These are phyloP conservation scores for Microtus richardsoni DNA, from an alignment of 2,113 vertebrate species.

Conservation along the genomic window DNA sequence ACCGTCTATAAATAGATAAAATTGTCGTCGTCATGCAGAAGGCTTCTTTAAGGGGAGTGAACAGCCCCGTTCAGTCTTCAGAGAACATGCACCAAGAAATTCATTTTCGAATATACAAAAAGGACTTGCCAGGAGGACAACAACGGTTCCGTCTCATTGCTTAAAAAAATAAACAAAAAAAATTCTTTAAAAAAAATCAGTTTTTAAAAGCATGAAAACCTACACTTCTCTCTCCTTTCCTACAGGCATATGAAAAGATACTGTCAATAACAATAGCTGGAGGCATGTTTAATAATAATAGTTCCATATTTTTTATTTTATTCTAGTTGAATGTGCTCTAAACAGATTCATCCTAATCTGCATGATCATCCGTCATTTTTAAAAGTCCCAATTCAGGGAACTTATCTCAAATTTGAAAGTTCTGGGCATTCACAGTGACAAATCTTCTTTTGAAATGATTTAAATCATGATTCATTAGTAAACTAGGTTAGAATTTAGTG, in stretches of 20 bases:
- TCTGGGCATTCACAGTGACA: not conserved
- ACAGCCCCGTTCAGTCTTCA: not conserved
- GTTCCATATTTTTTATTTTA: not conserved
- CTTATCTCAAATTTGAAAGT: conserved; percentile 17
- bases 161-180: not conserved
- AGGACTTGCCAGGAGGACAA: not conserved
- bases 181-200: not conserved
- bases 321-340: not conserved
- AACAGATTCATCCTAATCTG: not conserved
- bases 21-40: not conserved
- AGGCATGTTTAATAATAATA: not conserved
- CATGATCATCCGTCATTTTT: not conserved
- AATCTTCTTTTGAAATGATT: conserved; percentile 32
- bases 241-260: not conserved
- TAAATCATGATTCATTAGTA: conserved; percentile 32
- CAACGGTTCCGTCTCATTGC: not conserved
- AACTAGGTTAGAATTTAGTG: conserved; percentile 16
- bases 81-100: not conserved
- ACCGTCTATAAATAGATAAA: conserved; percentile 15
- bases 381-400: not conserved
- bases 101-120: not conserved
- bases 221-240: not conserved
- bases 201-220: not conserved
- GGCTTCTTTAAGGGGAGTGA: not conserved
- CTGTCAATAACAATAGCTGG: not conserved